Percentiles rank a stretch among this genome's conserved stretches.
phyloP scores from a whole-genome alignment of 2,888 invertebrate genomes.

The Rhimphoctona megacephalus region DNA sequence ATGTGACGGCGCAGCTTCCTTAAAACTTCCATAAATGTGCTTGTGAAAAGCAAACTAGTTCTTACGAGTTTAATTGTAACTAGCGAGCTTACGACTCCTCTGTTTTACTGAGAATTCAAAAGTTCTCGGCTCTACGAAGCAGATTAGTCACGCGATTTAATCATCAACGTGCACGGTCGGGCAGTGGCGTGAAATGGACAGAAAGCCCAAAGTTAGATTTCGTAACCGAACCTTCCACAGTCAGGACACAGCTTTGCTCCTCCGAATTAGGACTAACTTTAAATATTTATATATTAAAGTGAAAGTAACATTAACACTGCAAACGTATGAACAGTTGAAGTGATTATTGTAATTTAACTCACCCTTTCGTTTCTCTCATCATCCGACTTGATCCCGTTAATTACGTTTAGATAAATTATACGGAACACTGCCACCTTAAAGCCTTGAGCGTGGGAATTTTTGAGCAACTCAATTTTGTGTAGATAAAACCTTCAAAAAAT shows the following conservation, averaged over 20 bases:
- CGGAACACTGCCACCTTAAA: neutral
- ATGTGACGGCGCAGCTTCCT: too few relatives aligned
- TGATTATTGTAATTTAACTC: conserved; percentile 34
- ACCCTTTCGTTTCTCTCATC: conserved; percentile 31
- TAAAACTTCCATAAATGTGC: neutral
- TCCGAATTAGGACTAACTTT: neutral
- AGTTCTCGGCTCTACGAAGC: neutral
- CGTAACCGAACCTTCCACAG: conserved; percentile 4
- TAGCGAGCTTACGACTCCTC: neutral
- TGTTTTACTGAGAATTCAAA: neutral
- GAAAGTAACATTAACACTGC: neutral
- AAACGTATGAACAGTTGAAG: neutral
- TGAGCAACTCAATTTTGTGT: neutral
- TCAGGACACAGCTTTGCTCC: neutral
- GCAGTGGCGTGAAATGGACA: conserved; percentile 7
- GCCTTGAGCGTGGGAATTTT: neutral
- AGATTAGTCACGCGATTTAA: neutral
- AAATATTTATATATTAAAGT: neutral
- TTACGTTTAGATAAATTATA: neutral
- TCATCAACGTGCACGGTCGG: neutral
- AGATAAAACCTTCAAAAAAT: neutral
- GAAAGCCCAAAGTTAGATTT: conserved; percentile 39
- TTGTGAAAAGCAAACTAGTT: neutral
- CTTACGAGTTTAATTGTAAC: neutral
- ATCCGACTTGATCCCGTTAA: neutral